Conservation (phyloP, 2,888 invertebrate genomes). For the Sphecodes monilicornis region DNA sequence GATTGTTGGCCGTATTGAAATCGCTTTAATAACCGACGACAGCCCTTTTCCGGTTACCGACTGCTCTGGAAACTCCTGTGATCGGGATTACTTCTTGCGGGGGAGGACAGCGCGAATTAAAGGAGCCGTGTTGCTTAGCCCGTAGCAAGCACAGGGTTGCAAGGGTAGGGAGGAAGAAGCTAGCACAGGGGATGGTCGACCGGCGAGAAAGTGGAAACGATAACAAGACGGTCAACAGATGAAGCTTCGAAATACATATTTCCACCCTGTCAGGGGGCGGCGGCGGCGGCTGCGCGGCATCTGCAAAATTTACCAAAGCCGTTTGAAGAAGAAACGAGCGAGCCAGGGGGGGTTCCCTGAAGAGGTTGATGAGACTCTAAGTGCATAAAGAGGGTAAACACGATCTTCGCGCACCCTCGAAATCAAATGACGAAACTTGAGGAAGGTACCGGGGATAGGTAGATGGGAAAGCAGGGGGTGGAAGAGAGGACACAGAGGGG, state of each 20-base stretch:
- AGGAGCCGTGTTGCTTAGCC: neutral
- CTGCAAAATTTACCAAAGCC: conserved; percentile 50
- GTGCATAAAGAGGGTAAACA: conserved; percentile 66
- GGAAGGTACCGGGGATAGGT: conserved; percentile 15
- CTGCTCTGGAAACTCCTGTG: neutral
- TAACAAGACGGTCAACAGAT: conserved; percentile 35
- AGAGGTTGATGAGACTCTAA: conserved; percentile 60
- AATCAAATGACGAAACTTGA: conserved; percentile 60
- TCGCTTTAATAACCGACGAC: conserved; percentile 1
- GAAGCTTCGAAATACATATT: conserved; percentile 38
- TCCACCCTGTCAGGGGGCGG: neutral
- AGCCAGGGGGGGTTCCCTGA: conserved; percentile 30
- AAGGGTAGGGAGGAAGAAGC: neutral
- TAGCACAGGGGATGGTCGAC: neutral
- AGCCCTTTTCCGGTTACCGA: neutral
- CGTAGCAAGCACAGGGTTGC: neutral
- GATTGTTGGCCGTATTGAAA: neutral
- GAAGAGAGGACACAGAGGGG: neutral
- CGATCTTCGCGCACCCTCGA: conserved; percentile 62
- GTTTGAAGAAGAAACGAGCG: conserved; percentile 51
- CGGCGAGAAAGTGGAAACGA: conserved; percentile 30
- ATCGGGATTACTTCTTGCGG: neutral
- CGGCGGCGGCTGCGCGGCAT: neutral
- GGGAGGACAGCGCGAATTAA: neutral
- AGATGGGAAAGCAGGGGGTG: neutral